Base-by-base conservation (phyloP, 2,888 invertebrate genomes). In the Criorhina ranunculi region DNA sequence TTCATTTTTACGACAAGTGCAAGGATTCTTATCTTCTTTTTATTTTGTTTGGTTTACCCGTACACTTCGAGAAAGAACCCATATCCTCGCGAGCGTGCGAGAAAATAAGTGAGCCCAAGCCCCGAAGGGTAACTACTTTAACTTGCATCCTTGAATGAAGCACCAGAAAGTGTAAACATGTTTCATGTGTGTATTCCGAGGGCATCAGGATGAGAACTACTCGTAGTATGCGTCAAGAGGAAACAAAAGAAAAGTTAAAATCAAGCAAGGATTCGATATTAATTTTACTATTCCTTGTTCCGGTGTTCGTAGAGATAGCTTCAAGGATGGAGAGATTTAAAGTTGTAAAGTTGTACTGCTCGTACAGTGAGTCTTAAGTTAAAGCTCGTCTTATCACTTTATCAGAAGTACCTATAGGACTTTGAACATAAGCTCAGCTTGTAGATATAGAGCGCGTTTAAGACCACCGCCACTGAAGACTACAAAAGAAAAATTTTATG, bases 1-100 rank as follows among this genome's bases (percentile, higher is more conserved):
- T 46, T 51, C 42, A 62, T 55, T 35, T 62, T 44, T 33, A 53
- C 12, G 42, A 55, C 33, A 44, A 17, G 44, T 44, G 62, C 42
- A 51, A 33, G 33, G 29, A 62, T 42, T 7, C 33, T 70, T 46
- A 49, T 59, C 46, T 59, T 29, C 5, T 33, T 11, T 6, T 57
- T 46, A 24, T 46, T 17, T 17, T 44, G 31, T 62, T 40, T 19
- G 11, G 12, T 62, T 62, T 33, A 24, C 24, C 4, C 24, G 24
- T 24, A 24, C 24, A 31, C 51, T 73, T 51, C 2, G 4, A 29
- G 4, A 31, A 57, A 40, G n/a, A 55, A 55, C 3, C 24, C 29
- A 59, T 49, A 37, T 69, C 31, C 31, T 37, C 11, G 9, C 12
- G 35, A 62, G 33, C 24, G 9, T 35, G 44, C 2, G 15, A 19